A percentile compares a stretch with the other conserved stretches of the same genome.
Evolutionary conservation across 2,113 vertebrate genomes (phyloP).

Genomic region (Xenus cinereus): DNA sequence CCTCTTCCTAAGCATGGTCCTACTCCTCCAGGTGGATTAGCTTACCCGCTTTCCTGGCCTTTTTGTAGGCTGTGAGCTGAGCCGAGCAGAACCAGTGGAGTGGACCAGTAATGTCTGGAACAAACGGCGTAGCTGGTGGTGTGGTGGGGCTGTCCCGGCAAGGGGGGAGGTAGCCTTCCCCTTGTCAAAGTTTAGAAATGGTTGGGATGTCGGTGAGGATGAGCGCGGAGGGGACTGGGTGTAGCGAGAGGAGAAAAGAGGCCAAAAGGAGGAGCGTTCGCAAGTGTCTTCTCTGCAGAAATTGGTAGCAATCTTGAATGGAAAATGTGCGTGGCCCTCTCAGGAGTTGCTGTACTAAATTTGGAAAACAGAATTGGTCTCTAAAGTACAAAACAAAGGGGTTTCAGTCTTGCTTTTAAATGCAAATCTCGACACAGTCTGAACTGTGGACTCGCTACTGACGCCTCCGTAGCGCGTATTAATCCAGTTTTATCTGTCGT

Average conservation of each 20-base stretch:
- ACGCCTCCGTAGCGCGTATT: constrained; percentile 2
- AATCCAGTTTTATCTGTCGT: constrained; percentile 48
- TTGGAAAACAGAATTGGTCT: not conserved
- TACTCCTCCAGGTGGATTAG: not conserved
- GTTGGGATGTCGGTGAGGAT: not conserved
- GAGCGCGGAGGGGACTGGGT: not conserved
- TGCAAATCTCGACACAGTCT: not conserved
- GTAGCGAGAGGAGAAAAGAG: not conserved
- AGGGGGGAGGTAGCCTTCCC: not conserved
- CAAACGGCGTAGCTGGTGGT: fast-evolving
- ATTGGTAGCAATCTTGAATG: fast-evolving
- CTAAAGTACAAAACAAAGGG: not conserved
- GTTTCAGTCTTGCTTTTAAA: constrained; percentile 24
- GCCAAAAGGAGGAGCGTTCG: not conserved
- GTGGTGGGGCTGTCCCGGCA: fast-evolving
- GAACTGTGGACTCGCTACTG: not conserved
- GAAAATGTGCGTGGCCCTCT: not conserved
- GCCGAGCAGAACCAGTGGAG: not conserved
- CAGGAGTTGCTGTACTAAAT: not conserved
- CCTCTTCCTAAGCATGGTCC: not conserved
- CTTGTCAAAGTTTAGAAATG: not conserved
- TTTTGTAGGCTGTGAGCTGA: not conserved
- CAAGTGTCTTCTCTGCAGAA: not conserved
- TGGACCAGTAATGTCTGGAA: fast-evolving
- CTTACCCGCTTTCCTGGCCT: not conserved